phyloP scores from a whole-genome alignment of 2,888 invertebrate genomes.

The Scaptomyza reducta region DNA sequence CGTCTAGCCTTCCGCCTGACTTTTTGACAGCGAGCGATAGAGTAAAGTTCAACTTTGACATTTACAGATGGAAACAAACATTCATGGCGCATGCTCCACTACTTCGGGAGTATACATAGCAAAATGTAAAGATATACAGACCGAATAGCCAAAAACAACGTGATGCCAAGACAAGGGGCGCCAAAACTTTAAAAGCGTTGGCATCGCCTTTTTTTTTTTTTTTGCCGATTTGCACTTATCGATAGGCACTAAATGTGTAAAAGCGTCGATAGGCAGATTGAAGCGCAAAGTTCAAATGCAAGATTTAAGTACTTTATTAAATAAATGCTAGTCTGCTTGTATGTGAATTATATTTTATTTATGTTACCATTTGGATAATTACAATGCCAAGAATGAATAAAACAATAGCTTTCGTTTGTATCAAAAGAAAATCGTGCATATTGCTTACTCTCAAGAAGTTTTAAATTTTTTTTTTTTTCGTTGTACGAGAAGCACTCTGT shows the following conservation, averaged over 20 bases:
- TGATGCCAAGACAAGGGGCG: conserved; percentile 20
- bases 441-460: conserved; percentile 15
- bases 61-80: conserved; percentile 45
- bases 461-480: conserved; percentile 14
- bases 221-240: conserved; percentile 1
- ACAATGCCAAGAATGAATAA: conserved; percentile 21
- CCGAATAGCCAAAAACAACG: neutral
- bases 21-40: conserved; percentile 9
- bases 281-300: neutral
- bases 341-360: conserved; percentile 20
- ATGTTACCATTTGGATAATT: conserved; percentile 25
- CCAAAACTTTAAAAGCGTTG: conserved; percentile 18
- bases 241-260: conserved; percentile 4
- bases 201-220: neutral
- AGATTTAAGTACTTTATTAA: neutral
- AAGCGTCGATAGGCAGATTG: neutral
- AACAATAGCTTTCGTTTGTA: conserved; percentile 7
- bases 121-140: neutral
- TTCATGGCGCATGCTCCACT: conserved; percentile 61
- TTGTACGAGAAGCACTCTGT: conserved; percentile 19
- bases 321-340: neutral
- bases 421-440: conserved; percentile 20
- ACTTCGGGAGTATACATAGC: conserved; percentile 23
- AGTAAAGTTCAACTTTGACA: conserved; percentile 68
- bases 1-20: conserved; percentile 6